Conservation (phyloP, 2,888 invertebrate genomes). For the Lamellibrachia columna region DNA sequence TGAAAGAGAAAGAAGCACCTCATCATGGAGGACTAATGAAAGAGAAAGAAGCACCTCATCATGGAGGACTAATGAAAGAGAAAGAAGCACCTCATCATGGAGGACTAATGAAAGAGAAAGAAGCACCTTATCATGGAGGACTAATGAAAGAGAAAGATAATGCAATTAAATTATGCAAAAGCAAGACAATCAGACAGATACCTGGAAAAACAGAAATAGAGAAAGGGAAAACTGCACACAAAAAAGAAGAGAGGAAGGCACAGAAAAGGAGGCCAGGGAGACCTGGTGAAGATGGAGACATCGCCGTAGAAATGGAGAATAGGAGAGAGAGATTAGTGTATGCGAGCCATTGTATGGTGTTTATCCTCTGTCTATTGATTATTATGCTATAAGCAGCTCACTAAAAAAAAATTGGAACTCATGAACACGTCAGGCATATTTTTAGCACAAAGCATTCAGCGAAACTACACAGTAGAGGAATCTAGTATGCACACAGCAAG, state of each 20-base stretch:
- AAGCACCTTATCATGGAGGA: too few relatives aligned
- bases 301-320: neutral
- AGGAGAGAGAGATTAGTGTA: neutral
- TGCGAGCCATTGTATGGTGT: neutral
- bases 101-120: too few relatives aligned
- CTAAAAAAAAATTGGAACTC: neutral
- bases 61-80: too few relatives aligned
- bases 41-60: too few relatives aligned
- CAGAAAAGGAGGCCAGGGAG: neutral
- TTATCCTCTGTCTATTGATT: neutral
- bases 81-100: too few relatives aligned
- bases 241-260: neutral
- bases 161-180: neutral
- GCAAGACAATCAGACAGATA: neutral
- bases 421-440: neutral
- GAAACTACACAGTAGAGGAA: neutral
- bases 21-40: too few relatives aligned
- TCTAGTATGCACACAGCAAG: neutral
- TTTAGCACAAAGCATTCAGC: constrained; percentile 1
- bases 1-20: too few relatives aligned
- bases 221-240: neutral
- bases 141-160: neutral
- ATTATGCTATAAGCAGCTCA: neutral
- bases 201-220: neutral
- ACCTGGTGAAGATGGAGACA: neutral